Base-by-base conservation (phyloP, 2,888 invertebrate genomes). In the Metallyticus violacea region DNA sequence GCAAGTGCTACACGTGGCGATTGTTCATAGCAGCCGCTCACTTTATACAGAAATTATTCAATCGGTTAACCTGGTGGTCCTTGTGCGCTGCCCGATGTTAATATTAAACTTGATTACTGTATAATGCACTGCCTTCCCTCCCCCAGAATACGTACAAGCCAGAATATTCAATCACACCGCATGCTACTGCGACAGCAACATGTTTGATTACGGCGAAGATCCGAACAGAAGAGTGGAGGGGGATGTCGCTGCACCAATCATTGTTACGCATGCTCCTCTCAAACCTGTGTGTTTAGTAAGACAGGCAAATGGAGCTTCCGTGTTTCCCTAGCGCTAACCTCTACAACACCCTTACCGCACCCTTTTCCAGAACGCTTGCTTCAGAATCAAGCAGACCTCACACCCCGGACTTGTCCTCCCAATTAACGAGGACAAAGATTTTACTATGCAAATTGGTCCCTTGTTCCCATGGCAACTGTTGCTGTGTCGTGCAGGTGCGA, bases 381-480 rank as follows among this genome's bases (percentile, higher is more conserved):
- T 25, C 80, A n/a, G n/a, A n/a, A n/a, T n/a, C n/a, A n/a, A n/a
- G n/a, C n/a, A 27, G 79, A 26, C 40, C 85, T 22, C 27, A 22
- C 78, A 22, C 79, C 26, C 85, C 28, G 76, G 82, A 77, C 77
- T 27, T 83, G 83, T 85, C 85, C 79, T 80, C 81, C 90, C 90
- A 90, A 90, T 90, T 90, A 90, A 90, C 90, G 89, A 89, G 89
- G 90, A 90, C 90, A 90, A 90, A 90, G 90, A 90, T 90, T 90
- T 90, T 90, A 90, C 90, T 90, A 90, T 90, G 90, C 90, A 90
- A 90, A 90, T 90, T 90, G 90, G 89, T 90, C 90, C 89, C 89
- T 89, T 89, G 90, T 90, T 90, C 89, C 90, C 88, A 90, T 90
- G 90, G 89, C 88, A 87, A 90, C 89, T 88, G 89, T 88, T 88